Conservation (phyloP, 2,113 vertebrate species). For the Orthonyx spaldingii region DNA sequence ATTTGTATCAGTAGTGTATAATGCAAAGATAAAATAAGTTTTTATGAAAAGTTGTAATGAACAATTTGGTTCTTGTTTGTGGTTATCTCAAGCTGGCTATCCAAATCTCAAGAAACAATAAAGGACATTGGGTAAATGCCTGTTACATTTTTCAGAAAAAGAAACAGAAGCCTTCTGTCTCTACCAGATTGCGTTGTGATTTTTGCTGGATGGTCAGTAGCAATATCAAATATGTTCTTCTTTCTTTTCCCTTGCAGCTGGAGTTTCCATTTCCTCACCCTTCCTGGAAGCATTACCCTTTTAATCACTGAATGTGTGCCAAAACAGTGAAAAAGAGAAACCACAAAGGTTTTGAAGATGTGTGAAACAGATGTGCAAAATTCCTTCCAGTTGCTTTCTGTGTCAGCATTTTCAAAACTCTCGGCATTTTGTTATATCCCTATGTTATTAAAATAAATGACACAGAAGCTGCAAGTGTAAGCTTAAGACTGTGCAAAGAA, state of each 20-base stretch:
- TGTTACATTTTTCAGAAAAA: constrained; percentile 33
- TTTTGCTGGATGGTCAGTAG: constrained; percentile 18
- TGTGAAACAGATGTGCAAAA: background rate
- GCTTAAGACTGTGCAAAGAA: background rate
- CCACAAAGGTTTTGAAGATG: background rate
- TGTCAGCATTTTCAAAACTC: background rate
- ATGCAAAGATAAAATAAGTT: constrained; percentile 41
- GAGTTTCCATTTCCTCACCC: constrained; percentile 52
- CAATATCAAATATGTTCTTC: constrained; percentile 12
- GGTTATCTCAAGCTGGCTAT: constrained; percentile 44
- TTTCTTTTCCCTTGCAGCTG: constrained; percentile 17
- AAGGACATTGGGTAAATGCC: constrained; percentile 30
- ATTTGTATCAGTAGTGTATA: constrained; percentile 22
- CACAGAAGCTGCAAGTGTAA: background rate
- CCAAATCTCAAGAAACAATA: constrained; percentile 27
- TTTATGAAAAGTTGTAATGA: constrained; percentile 44
- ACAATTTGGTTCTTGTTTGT: constrained; percentile 60
- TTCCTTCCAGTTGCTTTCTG: background rate
- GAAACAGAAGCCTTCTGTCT: constrained; percentile 60
- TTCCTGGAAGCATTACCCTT: constrained; percentile 36
- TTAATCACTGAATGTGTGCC: background rate
- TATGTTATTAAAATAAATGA: background rate
- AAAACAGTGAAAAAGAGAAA: background rate
- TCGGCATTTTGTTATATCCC: background rate
- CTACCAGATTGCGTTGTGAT: constrained; percentile 23